Base-by-base conservation (phyloP, 2,888 invertebrate genomes). In the Cantharis rustica region DNA sequence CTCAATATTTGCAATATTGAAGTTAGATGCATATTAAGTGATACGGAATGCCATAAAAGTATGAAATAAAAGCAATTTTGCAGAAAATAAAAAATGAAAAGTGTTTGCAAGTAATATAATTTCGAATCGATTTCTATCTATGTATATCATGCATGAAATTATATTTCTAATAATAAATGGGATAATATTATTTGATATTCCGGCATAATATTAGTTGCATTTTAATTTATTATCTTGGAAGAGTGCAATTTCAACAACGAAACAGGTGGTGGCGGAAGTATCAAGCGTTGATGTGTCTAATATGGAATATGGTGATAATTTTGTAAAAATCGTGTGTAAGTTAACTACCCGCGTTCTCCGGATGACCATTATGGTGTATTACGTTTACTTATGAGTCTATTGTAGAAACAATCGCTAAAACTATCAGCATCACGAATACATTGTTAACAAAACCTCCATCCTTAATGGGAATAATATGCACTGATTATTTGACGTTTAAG, bases 351-450 rank as follows among this genome's bases (percentile, higher is more conserved):
- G 23, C 17, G 20, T 66, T 66, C n/a, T 66, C 23, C 23, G 20
- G 64, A 15, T 66, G 64, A 20, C 64, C 64, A 66, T 66, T 66
- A 66, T 66, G 64, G 64, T 20, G 64, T 66, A 66, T 66, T 66
- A 66, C 64, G 47, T 69, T 76, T 72, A 72, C 66, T 73, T 68
- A 17, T 20, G 47, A 17, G 68, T 61, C 69, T 20, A 75, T 72
- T 72, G 72, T 75, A 27, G 20, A 47, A 20, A 64, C 63, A 72
- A 76, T 72, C 72, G 27, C 62, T 69, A 72, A 68, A 76, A 72
- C 47, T 66, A 76, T 76, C 76, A 61, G 70, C n/a, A 76, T 72
- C 76, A 76, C 76, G 76, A 76, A 76, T 66, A 66, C 73, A 73
- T 73, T 76, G 76, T 73, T 71, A 76, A 76, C 70, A 26, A 61